These are phyloP conservation scores for Drosophila percnosoma DNA, from an alignment of 2,888 invertebrate species.

Conservation along the genomic window DNA sequence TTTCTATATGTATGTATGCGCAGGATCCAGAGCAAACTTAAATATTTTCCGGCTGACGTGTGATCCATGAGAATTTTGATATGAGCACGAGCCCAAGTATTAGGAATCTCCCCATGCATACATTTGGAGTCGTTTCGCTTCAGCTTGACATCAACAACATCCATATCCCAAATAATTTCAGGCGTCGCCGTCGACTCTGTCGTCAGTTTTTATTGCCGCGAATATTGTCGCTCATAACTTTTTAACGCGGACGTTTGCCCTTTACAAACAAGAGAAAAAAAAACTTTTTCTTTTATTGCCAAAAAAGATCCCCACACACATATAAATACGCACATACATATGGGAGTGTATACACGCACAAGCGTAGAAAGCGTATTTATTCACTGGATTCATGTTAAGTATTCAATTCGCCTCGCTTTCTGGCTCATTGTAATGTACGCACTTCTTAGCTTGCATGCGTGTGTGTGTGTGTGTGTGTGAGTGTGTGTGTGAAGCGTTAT, in stretches of 20 bases:
- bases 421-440: slow-evolving; percentile 57
- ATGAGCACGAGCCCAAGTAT: background rate
- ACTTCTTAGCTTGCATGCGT: slow-evolving; percentile 29
- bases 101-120: slow-evolving; percentile 6
- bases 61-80: slow-evolving; percentile 14
- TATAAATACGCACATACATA: slow-evolving; percentile 13
- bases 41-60: slow-evolving; percentile 6
- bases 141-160: slow-evolving; percentile 11
- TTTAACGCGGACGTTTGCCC: slow-evolving; percentile 65
- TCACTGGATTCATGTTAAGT: slow-evolving; percentile 33
- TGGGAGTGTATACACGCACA: background rate
- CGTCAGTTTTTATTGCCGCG: slow-evolving; percentile 70
- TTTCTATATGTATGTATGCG: background rate
- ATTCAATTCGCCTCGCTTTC: slow-evolving; percentile 29
- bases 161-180: slow-evolving; percentile 52
- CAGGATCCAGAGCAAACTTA: slow-evolving; percentile 1
- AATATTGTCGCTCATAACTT: slow-evolving; percentile 71
- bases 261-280: slow-evolving; percentile 48
- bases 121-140: slow-evolving; percentile 14
- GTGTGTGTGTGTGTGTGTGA: slow-evolving; percentile 4
- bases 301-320: slow-evolving; percentile 12
- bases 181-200: slow-evolving; percentile 36
- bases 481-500: slow-evolving; percentile 4
- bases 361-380: slow-evolving; percentile 44
- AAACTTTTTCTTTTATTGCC: slow-evolving; percentile 38